Evolutionary conservation across 2,113 vertebrate species (phyloP).

Genomic region (Labeo catla): DNA sequence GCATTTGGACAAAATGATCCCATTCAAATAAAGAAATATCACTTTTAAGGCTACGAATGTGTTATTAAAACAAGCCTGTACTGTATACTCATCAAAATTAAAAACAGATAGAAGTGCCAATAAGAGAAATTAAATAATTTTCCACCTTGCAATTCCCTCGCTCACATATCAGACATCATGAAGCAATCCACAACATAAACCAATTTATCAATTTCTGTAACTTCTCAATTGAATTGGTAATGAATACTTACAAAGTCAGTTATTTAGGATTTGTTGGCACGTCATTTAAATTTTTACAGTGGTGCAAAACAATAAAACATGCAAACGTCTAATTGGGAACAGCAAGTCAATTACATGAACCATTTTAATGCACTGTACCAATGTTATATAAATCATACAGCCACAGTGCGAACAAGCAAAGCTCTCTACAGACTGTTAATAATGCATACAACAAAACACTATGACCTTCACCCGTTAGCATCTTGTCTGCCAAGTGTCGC

Average conservation of each 20-base stretch:
- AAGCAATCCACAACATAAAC: neutral
- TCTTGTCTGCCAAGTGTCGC: constrained; percentile 45
- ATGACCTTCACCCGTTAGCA: constrained; percentile 12
- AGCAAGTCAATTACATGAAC: neutral
- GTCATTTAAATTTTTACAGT: neutral
- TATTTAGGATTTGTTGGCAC: too few relatives aligned
- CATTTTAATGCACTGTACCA: neutral
- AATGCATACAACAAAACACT: neutral
- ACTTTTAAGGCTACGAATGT: neutral
- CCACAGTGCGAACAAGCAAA: neutral
- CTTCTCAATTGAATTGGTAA: too few relatives aligned
- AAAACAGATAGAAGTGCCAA: constrained; percentile 59
- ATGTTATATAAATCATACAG: neutral
- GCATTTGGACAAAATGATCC: neutral
- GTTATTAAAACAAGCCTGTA: neutral
- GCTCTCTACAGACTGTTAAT: neutral
- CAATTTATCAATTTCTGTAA: neutral
- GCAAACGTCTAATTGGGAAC: neutral
- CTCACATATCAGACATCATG: constrained; percentile 62
- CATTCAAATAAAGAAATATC: neutral
- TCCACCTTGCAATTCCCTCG: constrained; percentile 59
- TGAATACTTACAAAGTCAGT: neutral
- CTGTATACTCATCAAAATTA: constrained; percentile 5
- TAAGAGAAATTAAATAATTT: constrained; percentile 69
- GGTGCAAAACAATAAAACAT: neutral